phyloP scores from a whole-genome alignment of 2,888 invertebrate genomes.

The Ernsta delagoae region DNA sequence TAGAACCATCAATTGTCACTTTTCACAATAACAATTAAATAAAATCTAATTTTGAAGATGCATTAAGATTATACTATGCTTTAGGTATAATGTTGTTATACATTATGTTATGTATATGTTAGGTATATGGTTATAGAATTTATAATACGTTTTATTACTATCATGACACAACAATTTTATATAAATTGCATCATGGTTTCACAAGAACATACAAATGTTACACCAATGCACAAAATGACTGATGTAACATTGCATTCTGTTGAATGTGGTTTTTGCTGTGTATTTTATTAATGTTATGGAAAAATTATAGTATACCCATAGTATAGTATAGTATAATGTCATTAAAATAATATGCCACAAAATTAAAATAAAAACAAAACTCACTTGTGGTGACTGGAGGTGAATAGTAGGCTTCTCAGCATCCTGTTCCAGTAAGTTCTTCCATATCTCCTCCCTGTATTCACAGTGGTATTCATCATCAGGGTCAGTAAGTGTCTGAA shows the following conservation, averaged over 20 bases:
- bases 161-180: neutral
- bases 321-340: too few relatives aligned
- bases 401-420: conserved; percentile 70
- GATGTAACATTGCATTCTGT: neutral
- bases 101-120: too few relatives aligned
- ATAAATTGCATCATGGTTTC: neutral
- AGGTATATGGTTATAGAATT: too few relatives aligned
- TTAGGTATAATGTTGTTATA: too few relatives aligned
- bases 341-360: too few relatives aligned
- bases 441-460: conserved; percentile 77
- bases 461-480: conserved; percentile 73
- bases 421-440: conserved; percentile 71
- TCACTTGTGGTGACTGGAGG: conserved; percentile 80
- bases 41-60: too few relatives aligned
- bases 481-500: conserved; percentile 62
- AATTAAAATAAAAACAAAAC: conserved; percentile 11
- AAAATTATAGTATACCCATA: too few relatives aligned
- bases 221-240: neutral
- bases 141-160: neutral
- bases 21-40: too few relatives aligned
- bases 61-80: too few relatives aligned
- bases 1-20: too few relatives aligned
- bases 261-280: too few relatives aligned
- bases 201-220: neutral
- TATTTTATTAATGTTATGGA: too few relatives aligned